Evolutionary conservation across 1,140 invertebrate genomes (phyloP), one percentile per base, ranked within the genome.

Genomic region (Philopotamus ludificatus): DNA sequence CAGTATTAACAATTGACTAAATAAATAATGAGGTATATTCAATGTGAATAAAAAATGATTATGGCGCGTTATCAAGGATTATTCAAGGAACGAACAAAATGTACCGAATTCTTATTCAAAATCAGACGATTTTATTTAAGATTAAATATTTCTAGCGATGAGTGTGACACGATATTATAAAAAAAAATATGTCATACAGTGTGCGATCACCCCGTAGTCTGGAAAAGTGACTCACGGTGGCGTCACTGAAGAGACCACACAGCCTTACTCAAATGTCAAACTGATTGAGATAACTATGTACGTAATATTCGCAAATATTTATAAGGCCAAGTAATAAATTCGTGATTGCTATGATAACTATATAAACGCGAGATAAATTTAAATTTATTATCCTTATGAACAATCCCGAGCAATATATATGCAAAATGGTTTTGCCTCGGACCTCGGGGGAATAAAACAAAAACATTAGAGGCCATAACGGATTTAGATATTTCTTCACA

Each of bases 121-220:
- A n/a, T n/a, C n/a, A n/a, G n/a, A n/a, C n/a, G n/a, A n/a, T n/a
- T n/a, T n/a, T n/a, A n/a, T n/a, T n/a, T n/a, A n/a, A n/a, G n/a
- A n/a, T n/a, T n/a, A n/a, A n/a, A n/a, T n/a, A n/a, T 34, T 34
- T 34, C 12, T 34, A 34, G 4, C 12, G 4, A 34, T 34, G 4
- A 7, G 28, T 34, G 47, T 50, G 18, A 20, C 47, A 50, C 20
- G 15, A 50, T 54, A 26, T 34, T 18, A 39, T 16, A n/a, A n/a
- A n/a, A n/a, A n/a, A n/a, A n/a, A n/a, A n/a, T n/a, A n/a, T n/a
- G n/a, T n/a, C n/a, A n/a, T n/a, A n/a, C n/a, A n/a, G n/a, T n/a
- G n/a, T n/a, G n/a, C n/a, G n/a, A n/a, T 57, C 25, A 60, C 57
- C 57, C 42, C 47, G 20, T 60, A 60, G 57, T 60, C 57, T 60